Conservation (phyloP, 2,888 invertebrate species). For the Euplagia quadripunctaria region DNA sequence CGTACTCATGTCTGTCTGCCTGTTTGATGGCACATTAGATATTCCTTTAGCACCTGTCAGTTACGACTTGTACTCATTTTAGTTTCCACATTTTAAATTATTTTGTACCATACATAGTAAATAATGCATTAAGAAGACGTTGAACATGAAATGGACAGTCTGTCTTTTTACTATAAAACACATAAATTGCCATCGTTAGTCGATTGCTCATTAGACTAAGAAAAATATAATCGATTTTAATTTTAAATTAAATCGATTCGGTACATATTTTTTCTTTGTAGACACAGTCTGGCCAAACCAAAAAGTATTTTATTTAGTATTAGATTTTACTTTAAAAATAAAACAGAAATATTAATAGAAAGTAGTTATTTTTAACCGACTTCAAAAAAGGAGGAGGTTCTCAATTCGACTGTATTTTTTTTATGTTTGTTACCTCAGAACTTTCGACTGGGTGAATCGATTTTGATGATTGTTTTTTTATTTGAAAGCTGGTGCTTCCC, state of each 20-base stretch:
- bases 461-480: too few relatives aligned
- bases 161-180: not conserved
- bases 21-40: conserved; percentile 79
- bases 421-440: too few relatives aligned
- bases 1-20: conserved; percentile 67
- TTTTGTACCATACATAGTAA: conserved; percentile 76
- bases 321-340: not conserved
- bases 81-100: conserved; percentile 60
- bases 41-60: conserved; percentile 47
- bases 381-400: too few relatives aligned
- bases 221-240: not conserved
- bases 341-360: not conserved
- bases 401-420: too few relatives aligned
- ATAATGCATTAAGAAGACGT: conserved; percentile 35
- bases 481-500: too few relatives aligned
- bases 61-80: conserved; percentile 39
- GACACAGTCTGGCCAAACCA: not conserved
- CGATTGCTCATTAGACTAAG: not conserved
- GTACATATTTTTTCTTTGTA: too few relatives aligned
- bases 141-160: conserved; percentile 18
- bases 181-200: not conserved
- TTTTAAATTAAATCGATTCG: not conserved
- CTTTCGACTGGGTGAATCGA: too few relatives aligned
- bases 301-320: not conserved
- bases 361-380: too few relatives aligned